A percentile compares a stretch with the other conserved stretches of the same genome.
Conservation (phyloP, 2,888 invertebrate genomes). For the Sturmia bella region DNA sequence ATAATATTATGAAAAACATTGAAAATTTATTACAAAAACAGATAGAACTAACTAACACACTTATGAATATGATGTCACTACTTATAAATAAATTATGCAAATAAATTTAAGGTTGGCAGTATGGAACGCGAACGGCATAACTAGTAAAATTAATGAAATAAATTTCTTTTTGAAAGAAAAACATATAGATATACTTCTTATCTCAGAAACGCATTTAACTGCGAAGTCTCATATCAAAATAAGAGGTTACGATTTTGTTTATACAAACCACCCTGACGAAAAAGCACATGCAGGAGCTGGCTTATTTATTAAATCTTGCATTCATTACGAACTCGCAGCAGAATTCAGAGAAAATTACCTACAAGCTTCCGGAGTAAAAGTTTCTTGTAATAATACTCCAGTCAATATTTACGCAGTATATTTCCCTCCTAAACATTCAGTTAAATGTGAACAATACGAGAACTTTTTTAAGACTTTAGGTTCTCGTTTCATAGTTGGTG, state of each 20-base stretch:
- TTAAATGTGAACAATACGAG: slow-evolving; percentile 3
- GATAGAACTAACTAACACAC: slow-evolving; percentile 41
- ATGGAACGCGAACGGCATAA: slow-evolving; percentile 41
- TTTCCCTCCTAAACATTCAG: slow-evolving; percentile 4
- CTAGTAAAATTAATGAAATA: slow-evolving; percentile 17
- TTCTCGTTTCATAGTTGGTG: slow-evolving; percentile 17
- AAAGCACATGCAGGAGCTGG: slow-evolving; percentile 22
- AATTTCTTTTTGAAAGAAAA: slow-evolving; percentile 23
- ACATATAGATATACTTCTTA: slow-evolving; percentile 38
- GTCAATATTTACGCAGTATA: slow-evolving; percentile 4
- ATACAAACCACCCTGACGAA: neutral
- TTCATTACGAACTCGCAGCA: slow-evolving; percentile 5
- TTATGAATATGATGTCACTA: slow-evolving; percentile 18
- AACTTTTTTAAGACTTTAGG: slow-evolving; percentile 19
- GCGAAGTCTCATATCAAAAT: neutral
- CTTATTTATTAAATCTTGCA: slow-evolving; percentile 21
- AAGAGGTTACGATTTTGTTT: neutral
- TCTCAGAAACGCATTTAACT: slow-evolving; percentile 36
- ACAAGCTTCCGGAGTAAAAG: slow-evolving; percentile 27
- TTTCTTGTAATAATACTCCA: slow-evolving; percentile 11
- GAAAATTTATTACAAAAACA: slow-evolving; percentile 37
- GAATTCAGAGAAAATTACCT: slow-evolving; percentile 11
- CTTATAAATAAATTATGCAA: slow-evolving; percentile 43
- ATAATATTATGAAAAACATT: slow-evolving; percentile 39
- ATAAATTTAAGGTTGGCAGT: slow-evolving; percentile 20